phyloP scores from a whole-genome alignment of 2,797 vertebrate species.

The Sebastes paucispinis region DNA sequence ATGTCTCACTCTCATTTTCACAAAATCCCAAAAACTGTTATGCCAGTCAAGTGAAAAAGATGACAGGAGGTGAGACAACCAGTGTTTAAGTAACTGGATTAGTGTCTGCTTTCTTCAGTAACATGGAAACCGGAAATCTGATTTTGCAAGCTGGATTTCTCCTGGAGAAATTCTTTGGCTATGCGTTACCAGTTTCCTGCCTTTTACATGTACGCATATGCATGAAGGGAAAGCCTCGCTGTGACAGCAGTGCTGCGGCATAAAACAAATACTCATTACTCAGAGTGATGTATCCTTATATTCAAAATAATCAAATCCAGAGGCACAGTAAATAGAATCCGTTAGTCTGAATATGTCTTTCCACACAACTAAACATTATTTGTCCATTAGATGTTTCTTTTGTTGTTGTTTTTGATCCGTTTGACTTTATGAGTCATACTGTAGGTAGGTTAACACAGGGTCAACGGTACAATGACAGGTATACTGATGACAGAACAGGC shows the following conservation, averaged over 20 bases:
- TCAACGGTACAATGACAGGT: neutral
- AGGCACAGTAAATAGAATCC: neutral
- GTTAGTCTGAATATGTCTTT: neutral
- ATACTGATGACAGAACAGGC: neutral
- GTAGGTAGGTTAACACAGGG: neutral
- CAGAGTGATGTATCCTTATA: neutral
- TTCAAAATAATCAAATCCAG: neutral
- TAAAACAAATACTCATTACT: neutral
- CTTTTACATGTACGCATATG: neutral
- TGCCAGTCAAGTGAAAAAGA: neutral
- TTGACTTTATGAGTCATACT: neutral
- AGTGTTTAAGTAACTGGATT: neutral
- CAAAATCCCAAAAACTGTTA: neutral
- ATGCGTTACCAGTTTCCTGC: neutral
- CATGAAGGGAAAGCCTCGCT: neutral
- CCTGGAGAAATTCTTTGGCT: neutral
- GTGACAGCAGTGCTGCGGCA: neutral
- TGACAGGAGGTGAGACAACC: neutral
- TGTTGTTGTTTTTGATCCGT: too few relatives aligned
- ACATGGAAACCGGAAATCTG: neutral
- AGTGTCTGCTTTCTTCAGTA: neutral
- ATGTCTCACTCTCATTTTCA: slow-evolving; percentile 16
- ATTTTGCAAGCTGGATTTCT: neutral
- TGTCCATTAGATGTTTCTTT: neutral
- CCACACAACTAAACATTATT: neutral